Percentiles rank a stretch among this genome's conserved stretches.
Conservation (phyloP, 2,797 vertebrate genomes). For the Crocodylus rhombifer region DNA sequence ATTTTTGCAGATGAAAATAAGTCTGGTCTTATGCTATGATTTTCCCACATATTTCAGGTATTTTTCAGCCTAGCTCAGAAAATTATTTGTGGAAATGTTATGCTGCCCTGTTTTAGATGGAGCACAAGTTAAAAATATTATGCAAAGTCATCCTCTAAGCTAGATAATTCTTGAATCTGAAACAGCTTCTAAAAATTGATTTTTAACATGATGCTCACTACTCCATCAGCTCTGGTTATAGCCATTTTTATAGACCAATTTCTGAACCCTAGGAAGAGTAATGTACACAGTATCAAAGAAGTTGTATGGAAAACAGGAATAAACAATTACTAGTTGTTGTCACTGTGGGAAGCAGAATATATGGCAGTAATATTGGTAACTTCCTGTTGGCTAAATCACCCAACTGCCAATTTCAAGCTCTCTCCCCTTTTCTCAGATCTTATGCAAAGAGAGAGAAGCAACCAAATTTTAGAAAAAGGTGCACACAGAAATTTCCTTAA, state of each 20-base stretch:
- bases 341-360: neutral
- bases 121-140: too few relatives aligned
- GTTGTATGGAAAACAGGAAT: neutral
- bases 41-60: neutral
- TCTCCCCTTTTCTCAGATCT: neutral
- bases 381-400: neutral
- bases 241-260: neutral
- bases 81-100: neutral
- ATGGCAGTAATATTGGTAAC: neutral
- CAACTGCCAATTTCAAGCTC: neutral
- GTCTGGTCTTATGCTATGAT: neutral
- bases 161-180: neutral
- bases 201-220: neutral
- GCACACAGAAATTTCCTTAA: neutral
- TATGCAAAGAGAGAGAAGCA: neutral
- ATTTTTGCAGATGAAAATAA: neutral
- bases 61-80: neutral
- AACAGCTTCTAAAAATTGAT: neutral
- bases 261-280: neutral
- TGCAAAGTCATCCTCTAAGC: neutral
- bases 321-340: neutral
- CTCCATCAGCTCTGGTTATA: too few relatives aligned
- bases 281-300: neutral
- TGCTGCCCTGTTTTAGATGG: neutral
- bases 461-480: neutral